Conservation (phyloP, 2,113 vertebrate genomes). For the Tonatia bakeri region DNA sequence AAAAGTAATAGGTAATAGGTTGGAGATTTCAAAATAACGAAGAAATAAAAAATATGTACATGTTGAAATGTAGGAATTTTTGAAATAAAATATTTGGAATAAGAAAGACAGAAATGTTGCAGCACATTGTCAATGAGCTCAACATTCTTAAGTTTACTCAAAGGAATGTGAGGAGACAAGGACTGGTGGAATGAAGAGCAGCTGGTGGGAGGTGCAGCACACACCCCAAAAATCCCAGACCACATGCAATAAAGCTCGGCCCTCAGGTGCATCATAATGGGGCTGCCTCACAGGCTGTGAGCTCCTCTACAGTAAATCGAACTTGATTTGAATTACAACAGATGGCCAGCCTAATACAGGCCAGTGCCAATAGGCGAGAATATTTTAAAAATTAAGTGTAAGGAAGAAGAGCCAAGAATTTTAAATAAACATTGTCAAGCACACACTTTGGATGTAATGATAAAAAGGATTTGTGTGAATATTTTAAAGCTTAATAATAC, state of each 20-base stretch:
- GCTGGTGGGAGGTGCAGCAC: not conserved
- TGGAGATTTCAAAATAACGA: not conserved
- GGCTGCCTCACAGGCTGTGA: not conserved
- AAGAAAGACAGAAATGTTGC: not conserved
- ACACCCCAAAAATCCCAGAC: not conserved
- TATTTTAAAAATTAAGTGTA: not conserved
- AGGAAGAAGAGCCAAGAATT: constrained; percentile 30
- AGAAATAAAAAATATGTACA: not conserved
- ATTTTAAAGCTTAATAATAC: constrained; percentile 17
- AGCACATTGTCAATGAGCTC: not conserved
- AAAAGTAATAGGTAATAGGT: not conserved
- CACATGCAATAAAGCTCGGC: not conserved
- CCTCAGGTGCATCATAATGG: too few relatives aligned
- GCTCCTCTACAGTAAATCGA: not conserved
- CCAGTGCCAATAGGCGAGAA: not conserved
- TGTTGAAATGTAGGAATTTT: not conserved
- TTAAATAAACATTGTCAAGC: not conserved
- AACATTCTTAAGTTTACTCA: not conserved
- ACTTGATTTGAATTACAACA: constrained; percentile 22
- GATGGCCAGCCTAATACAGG: not conserved
- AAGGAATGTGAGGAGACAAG: not conserved
- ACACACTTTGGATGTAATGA: not conserved
- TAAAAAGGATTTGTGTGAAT: not conserved
- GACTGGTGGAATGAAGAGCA: not conserved
- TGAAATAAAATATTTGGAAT: not conserved